Base-by-base conservation (phyloP, 2,888 invertebrate genomes). In the Odontomyia ornata region DNA sequence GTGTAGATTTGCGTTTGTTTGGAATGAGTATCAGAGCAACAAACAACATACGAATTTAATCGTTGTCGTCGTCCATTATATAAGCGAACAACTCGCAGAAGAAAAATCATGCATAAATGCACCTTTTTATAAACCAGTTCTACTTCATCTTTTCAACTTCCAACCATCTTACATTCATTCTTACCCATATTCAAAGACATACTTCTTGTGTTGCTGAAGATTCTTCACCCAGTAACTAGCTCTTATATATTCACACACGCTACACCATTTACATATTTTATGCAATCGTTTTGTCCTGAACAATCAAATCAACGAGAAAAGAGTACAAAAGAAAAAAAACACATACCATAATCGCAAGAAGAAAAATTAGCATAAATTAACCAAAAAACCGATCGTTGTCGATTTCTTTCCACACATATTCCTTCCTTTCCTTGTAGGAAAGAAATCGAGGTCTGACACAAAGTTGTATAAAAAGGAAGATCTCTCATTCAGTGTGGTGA, bases 331-430 rank as follows among this genome's bases (percentile, higher is more conserved):
- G 9, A 9, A 36, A 36, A 36, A 3, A 9, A 36, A 5, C 36
- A 5, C 36, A 27, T 64, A 65, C 52, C 71, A 72, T 72, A 72
- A 72, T 72, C 21, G 56, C 56, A 72, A 56, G 36, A 15, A 28
- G 27, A 36, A 36, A 72, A 72, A 72, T 72, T 72, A 72, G 56
- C 71, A 72, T 72, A 72, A 72, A 72, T 72, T 72, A 72, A 56
- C 71, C 71, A 27, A 72, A 72, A n/a, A 65, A 72, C 47, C 52
- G 52, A 62, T 62, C 25, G 27, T 62, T 1, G 36, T 36, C 62
- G 27, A 15, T 62, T 27, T 62, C 27, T 62, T 15, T 62, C 9
- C 62, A 27, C 15, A 21, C 62, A n/a, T 3, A 15, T 52, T 4
- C 3, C 3, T 18, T 52, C 7, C 27, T 23, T 15, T 62, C 36